Base-by-base conservation (phyloP, 1,140 invertebrate species). In the Ladona fulva region DNA sequence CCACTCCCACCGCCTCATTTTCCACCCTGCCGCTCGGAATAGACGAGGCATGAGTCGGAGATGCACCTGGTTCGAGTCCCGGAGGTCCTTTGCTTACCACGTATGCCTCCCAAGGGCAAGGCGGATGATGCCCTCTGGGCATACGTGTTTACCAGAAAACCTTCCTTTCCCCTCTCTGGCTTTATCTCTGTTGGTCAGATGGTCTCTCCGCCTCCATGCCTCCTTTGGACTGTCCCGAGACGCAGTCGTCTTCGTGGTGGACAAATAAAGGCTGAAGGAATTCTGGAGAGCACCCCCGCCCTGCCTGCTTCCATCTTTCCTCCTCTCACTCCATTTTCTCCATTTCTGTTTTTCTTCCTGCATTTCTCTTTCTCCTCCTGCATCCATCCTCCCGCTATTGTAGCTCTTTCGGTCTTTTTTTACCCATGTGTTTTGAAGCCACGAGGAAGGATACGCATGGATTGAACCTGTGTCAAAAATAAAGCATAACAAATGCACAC, bases 181-280 rank as follows among this genome's bases (percentile, higher is more conserved):
- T 37, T 37, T 37, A 37, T 37, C 29, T 37, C 29, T 37, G 29
- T 37, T 37, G 29, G 29, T 37, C 29, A 37, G 29, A 37, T 66
- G 14, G n/a, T n/a, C n/a, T n/a, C 52, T 66, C 52, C 52, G 14
- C 52, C 52, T 19, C 52, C 52, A 19, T 66, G 52, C 52, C 52
- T 66, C 52, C 52, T 66, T 19, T 66, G 52, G 52, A 66, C 52
- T 19, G 52, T 66, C 52, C n/a, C 52, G 52, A 66, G 52, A 66
- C 52, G 52, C 52, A 16, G 52, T 66, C 29, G 52, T 66, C 52
- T 52, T 19, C 44, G 19, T 19, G 16, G 3, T 66, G 52, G 52
- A 66, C 52, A 66, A 66, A 66, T 66, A 66, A 66, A 66, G 52
- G n/a, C 52, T 22, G n/a, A 12, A 66, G 52, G 52, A 66, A 66